Evolutionary conservation across 2,888 invertebrate species (phyloP).

Genomic region (Protodeltote pygarga): DNA sequence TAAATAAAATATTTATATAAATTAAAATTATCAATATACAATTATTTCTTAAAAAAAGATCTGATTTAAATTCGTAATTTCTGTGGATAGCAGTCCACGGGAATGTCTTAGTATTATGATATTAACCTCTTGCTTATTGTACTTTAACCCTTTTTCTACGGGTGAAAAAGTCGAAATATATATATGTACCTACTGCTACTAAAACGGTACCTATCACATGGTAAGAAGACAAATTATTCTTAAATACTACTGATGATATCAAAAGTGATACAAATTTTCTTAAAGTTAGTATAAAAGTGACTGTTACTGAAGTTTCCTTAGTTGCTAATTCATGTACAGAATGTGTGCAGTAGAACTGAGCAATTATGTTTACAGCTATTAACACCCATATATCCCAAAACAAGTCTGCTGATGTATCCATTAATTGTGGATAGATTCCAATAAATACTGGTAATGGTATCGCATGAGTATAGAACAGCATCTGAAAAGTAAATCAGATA

Average conservation of each 20-base stretch:
- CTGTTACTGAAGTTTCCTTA: constrained; percentile 75
- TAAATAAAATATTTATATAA: too few species aligned
- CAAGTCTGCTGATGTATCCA: constrained; percentile 53
- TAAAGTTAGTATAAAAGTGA: constrained; percentile 77
- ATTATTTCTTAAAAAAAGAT: too few species aligned
- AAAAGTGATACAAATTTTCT: constrained; percentile 77
- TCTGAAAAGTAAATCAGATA: constrained; percentile 61
- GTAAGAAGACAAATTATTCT: constrained; percentile 73
- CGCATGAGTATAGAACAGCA: constrained; percentile 79
- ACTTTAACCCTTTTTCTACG: constrained; percentile 62
- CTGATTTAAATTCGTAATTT: too few species aligned
- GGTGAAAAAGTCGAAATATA: constrained; percentile 77
- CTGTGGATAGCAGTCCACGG: too few species aligned
- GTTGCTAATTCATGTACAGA: constrained; percentile 78
- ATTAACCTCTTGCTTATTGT: constrained; percentile 70
- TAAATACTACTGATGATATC: constrained; percentile 77
- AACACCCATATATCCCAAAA: constrained; percentile 65
- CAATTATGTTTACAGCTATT: constrained; percentile 65
- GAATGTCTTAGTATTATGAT: too few species aligned
- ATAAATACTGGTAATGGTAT: constrained; percentile 75
- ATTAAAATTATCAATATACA: too few species aligned
- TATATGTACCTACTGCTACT: constrained; percentile 74
- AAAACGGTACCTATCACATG: constrained; percentile 72
- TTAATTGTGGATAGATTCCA: constrained; percentile 66
- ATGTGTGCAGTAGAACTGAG: constrained; percentile 75